A percentile compares a stretch with the other conserved stretches of the same genome.
Evolutionary conservation across 2,113 vertebrate species (phyloP).

Genomic region (Melospiza melodia): DNA sequence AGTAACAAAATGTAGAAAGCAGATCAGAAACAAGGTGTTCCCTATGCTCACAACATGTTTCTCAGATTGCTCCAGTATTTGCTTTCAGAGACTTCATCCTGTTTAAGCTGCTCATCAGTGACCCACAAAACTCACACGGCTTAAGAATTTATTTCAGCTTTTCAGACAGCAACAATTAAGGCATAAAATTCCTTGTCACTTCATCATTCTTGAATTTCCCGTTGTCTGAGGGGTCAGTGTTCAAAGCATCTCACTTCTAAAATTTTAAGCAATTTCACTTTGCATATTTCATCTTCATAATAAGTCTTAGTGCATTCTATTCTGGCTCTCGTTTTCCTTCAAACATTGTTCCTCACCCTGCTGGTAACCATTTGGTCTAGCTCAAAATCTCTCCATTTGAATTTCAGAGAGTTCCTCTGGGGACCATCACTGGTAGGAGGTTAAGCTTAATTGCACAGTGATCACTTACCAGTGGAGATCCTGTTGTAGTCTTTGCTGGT

Average conservation of each 20-base stretch:
- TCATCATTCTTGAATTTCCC: background rate
- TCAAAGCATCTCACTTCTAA: constrained; percentile 54
- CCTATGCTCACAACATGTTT: background rate
- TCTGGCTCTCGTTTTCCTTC: constrained; percentile 8
- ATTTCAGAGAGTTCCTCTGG: constrained; percentile 51
- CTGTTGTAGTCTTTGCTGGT: background rate
- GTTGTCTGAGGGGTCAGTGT: background rate
- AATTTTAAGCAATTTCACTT: constrained; percentile 23
- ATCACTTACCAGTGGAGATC: background rate
- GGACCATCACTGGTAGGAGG: constrained; percentile 46
- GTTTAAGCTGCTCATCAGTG: background rate
- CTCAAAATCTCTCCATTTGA: constrained; percentile 61
- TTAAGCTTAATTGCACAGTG: constrained; percentile 60
- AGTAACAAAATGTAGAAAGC: background rate
- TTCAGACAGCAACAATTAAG: background rate
- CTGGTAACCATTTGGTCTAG: constrained; percentile 63
- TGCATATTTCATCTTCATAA: constrained; percentile 10
- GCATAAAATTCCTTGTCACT: background rate
- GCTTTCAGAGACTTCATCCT: background rate
- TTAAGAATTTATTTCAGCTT: background rate
- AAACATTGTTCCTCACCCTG: constrained; percentile 49
- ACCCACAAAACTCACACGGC: rapidly evolving
- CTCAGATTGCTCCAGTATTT: background rate
- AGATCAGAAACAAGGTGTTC: background rate
- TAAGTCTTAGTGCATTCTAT: background rate